A percentile compares a stretch with the other conserved stretches of the same genome.
These are phyloP conservation scores for Hyperoplus immaculatus DNA, from an alignment of 2,797 vertebrate species.

Conservation along the genomic window DNA sequence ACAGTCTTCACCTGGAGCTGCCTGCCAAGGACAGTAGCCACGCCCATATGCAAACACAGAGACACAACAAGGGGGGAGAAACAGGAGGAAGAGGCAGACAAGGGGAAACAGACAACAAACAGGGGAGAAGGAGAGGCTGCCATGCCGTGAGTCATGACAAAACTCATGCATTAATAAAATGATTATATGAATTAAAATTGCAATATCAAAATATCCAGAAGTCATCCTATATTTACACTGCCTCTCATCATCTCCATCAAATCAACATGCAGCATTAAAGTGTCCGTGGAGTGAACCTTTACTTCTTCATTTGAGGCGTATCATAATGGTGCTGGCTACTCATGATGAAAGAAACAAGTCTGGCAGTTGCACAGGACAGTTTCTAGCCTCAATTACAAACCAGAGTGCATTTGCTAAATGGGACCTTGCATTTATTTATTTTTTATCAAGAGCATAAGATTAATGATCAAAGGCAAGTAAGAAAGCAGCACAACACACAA, in stretches of 20 bases:
- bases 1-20: too few relatives aligned
- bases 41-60: too few relatives aligned
- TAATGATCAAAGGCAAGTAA: conserved; percentile 65
- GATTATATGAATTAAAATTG: background rate
- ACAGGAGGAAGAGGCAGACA: too few relatives aligned
- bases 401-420: conserved; percentile 68
- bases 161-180: background rate
- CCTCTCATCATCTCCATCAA: background rate
- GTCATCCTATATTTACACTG: background rate
- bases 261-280: conserved; percentile 17
- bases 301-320: conserved; percentile 43
- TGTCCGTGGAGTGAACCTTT: conserved; percentile 17
- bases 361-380: conserved; percentile 42
- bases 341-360: conserved; percentile 54
- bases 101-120: too few relatives aligned
- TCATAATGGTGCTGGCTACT: conserved; percentile 35
- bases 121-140: too few relatives aligned
- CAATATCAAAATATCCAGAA: background rate
- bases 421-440: conserved; percentile 64
- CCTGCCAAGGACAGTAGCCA: too few relatives aligned
- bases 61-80: too few relatives aligned
- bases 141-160: too few relatives aligned
- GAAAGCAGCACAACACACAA: conserved; percentile 55
- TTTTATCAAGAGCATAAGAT: conserved; percentile 50
- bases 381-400: conserved; percentile 70